Base-by-base conservation (phyloP, 2,113 vertebrate species). In the Chrysemys picta region DNA sequence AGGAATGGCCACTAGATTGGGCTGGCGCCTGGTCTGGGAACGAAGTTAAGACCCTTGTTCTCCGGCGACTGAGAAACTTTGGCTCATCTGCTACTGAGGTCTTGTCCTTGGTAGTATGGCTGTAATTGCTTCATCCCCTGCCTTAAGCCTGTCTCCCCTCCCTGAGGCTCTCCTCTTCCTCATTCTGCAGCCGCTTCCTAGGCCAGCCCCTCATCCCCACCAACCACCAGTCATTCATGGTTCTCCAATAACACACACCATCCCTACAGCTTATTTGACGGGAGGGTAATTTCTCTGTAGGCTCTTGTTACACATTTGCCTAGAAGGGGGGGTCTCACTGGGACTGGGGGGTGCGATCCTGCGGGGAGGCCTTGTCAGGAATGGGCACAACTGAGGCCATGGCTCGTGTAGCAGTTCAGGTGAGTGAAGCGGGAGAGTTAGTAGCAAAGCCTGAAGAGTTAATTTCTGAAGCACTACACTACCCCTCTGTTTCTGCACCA, bases 391-490 rank as follows among this genome's bases (percentile, higher is more conserved):
- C 53, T 69, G 47, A 85, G 49, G 47, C 59, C 45, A n/a, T 16
- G 90, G 84, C 57, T 56, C 81, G 88, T 54, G 78, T 52, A 89
- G 91, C 14, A 0, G 90, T 82, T 45, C 13, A 3, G 38, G 35
- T 24, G 59, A 52, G 29, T 88, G 89, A 95, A 95, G 97, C 96
- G 52, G 96, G 91, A 92, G 59, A 88, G 95, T 98, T 98, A 98
- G 96, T 94, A 92, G 94, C 85, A 95, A 98, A 98, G 98, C 96
- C 93, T 95, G 93, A 87, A 85, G 83, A 88, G 96, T 98, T 98
- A 98, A 91, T 93, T 93, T 88, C n/a, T 87, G 89, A 90, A 96
- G 84, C 87, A 88, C 90, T 91, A 80, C 54, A 57, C 88, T 81
- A 88, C 80, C 96, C 96, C 84, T 84, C 84, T 96, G 54, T 84